phyloP scores from a whole-genome alignment of 2,888 invertebrate genomes.

The Diaprepes abbreviatus region DNA sequence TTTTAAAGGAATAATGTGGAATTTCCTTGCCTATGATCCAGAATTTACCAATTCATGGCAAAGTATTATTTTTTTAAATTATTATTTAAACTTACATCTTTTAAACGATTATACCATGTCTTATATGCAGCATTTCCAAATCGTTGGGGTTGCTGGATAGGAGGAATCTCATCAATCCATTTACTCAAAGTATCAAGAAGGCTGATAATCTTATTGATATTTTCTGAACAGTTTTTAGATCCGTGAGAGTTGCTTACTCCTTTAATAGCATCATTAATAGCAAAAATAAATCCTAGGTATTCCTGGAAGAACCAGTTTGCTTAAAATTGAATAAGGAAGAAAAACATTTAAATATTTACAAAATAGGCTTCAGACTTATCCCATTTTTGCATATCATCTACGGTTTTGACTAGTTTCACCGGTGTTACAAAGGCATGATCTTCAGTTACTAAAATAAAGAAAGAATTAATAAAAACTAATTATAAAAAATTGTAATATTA shows the following conservation, averaged over 20 bases:
- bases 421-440: constrained; percentile 77
- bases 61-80: too few species aligned
- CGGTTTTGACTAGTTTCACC: constrained; percentile 75
- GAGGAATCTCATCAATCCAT: constrained; percentile 87
- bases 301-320: constrained; percentile 70
- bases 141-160: constrained; percentile 92
- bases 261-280: constrained; percentile 88
- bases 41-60: too few species aligned
- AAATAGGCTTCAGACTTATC: constrained; percentile 88
- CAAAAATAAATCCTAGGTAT: constrained; percentile 88
- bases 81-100: constrained; percentile 62
- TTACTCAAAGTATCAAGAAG: constrained; percentile 80
- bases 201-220: constrained; percentile 73
- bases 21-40: too few species aligned
- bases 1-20: too few species aligned
- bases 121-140: constrained; percentile 97
- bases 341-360: constrained; percentile 67
- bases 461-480: background rate
- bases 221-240: constrained; percentile 72
- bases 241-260: constrained; percentile 77
- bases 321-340: constrained; percentile 18
- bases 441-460: constrained; percentile 63
- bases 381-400: constrained; percentile 84
- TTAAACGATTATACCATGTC: constrained; percentile 82
- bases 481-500: background rate